Base-by-base conservation (phyloP, 1,140 invertebrate species). In the Myzus persicae region DNA sequence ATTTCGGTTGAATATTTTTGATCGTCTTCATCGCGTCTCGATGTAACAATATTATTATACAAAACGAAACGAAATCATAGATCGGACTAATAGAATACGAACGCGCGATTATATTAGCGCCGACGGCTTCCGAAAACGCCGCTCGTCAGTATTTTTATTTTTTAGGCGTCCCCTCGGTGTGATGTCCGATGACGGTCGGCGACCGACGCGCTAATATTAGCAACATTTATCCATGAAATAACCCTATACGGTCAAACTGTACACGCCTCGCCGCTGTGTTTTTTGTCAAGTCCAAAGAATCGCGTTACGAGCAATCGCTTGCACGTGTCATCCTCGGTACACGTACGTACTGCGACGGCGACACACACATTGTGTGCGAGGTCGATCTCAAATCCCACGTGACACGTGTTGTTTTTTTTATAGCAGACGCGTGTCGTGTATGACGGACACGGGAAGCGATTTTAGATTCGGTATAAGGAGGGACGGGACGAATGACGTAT, bases 141-240 rank as follows among this genome's bases (percentile, higher is more conserved):
- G 31, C 36, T 6, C 87, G 87, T 85, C 40, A 76, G 59, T 76
- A 76, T 76, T 76, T 76, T n/a, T 76, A 31, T n/a, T n/a, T n/a
- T n/a, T n/a, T n/a, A n/a, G n/a, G n/a, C 31, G 84, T 42, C 11
- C 26, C 8, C 67, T 31, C 36, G 9, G 31, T 18, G 88, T 54
- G 24, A 89, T 54, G 46, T 48, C 9, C 9, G 38, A 54, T 6
- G 4, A 89, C 46, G 48, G 36, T 36, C n/a, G 3, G 36, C 18
- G n/a, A 88, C 42, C 31, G 44, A 20, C 44, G 46, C 11, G 36
- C 48, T 89, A 89, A 89, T 89, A 89, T 89, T 89, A 89, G 88
- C 88, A 54, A 89, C n/a, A 76, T 76, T 89, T 89, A 89, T 89
- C 20, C 22, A 26, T n/a, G 88, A 89, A 89, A 54, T 89, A 26